Base-by-base conservation (phyloP, 2,797 vertebrate species). In the Diglossa cyanea region DNA sequence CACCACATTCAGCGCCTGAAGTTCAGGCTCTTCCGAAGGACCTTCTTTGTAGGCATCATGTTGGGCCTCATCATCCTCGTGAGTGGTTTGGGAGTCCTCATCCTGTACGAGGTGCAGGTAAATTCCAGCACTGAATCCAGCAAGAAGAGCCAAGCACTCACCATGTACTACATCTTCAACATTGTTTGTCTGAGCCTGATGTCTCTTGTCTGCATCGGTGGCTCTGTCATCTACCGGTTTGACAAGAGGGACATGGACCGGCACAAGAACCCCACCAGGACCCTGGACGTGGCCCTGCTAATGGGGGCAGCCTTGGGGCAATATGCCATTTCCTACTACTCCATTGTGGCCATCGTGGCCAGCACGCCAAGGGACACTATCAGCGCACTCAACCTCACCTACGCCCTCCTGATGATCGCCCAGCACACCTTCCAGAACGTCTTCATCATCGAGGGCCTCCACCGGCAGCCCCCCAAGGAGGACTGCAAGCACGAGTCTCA, bases 371-470 rank as follows among this genome's bases (percentile, higher is more conserved):
- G 96, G 37, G 98, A 97, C 24, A 13, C 98, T 23, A 85, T 98
- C 30, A 98, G 98, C 0, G 97, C 95, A 0, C 98, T 99, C 55
- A 98, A 98, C 97, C 96, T 99, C 82, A 87, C 98, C 74, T 98
- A 98, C 5, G 97, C 98, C 2, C 81, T 99, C 71, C 96, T 99
- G 7, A 98, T 98, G 96, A 98, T 99, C 4, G 96, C 98, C 28
- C 99, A 99, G 96, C 98, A 99, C 40, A 98, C 98, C 78, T 98
- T 99, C 95, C 99, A 99, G 97, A 99, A 99, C 6, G 90, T 98
- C 67, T 99, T 99, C 95, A 98, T 99, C 62, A 98, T 99, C 0
- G 99, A 99, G 95, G 99, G 99, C n/a, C 98, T 99, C 31, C 99
- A 99, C 74, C 98, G 99, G 40, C 97, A 99, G 51, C 99, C 99